Conservation (phyloP, 2,888 invertebrate species). For the Tryphoninae sp. region DNA sequence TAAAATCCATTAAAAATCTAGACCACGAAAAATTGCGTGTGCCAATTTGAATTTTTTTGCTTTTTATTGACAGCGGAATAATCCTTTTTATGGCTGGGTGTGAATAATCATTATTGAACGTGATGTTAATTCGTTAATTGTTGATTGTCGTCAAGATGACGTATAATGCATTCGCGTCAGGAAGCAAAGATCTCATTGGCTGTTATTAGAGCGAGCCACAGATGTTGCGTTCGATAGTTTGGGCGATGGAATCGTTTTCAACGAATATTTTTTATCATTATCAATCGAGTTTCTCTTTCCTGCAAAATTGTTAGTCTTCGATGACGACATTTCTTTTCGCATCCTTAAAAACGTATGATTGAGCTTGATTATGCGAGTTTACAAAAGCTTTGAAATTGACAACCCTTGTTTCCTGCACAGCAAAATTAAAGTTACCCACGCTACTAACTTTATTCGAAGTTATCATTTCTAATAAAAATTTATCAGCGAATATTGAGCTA, state of each 20-base stretch:
- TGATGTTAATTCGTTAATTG: conserved; percentile 9
- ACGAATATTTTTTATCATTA: conserved; percentile 53
- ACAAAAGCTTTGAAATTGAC: too few species aligned
- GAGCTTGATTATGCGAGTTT: too few species aligned
- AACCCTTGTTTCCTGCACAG: too few species aligned
- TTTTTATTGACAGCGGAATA: background rate
- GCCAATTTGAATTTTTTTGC: background rate
- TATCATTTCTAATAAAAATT: too few species aligned
- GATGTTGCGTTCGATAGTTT: conserved; percentile 72
- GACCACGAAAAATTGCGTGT: background rate
- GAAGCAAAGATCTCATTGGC: conserved; percentile 64
- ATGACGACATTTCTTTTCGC: too few species aligned
- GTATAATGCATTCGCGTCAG: conserved; percentile 71
- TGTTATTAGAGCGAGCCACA: conserved; percentile 62
- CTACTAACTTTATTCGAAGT: too few species aligned
- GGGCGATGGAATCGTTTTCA: conserved; percentile 72
- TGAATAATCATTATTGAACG: conserved; percentile 6
- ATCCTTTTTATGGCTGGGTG: conserved; percentile 13
- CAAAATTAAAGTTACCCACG: too few species aligned
- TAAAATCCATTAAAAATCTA: background rate
- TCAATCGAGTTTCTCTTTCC: background rate
- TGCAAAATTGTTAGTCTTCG: background rate
- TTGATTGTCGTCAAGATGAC: conserved; percentile 70
- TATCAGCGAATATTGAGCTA: too few species aligned
- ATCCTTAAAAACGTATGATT: too few species aligned